Evolutionary conservation across 2,113 vertebrate species (phyloP), one percentile per base, ranked within the genome.

Genomic region (Sorex fumeus): DNA sequence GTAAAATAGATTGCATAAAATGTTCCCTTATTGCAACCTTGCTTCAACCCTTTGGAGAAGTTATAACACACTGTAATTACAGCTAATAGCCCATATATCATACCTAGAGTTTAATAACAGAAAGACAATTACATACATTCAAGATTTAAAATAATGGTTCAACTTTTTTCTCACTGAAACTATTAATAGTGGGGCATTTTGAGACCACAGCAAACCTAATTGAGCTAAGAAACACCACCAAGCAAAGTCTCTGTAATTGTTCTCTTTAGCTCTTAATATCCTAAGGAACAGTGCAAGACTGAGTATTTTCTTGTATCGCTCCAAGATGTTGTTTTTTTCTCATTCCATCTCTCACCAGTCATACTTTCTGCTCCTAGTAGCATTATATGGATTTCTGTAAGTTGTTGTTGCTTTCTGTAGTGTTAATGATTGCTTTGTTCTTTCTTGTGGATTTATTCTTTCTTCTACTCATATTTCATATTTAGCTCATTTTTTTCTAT

Each of bases 31-130:
- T 67, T 81, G 16, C 45, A 93, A 72, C 15, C 27, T 83, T 69
- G 23, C 53, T 84, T 72, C 47, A 57, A 2, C 5, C 30, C 16
- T 76, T 90, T 85, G n/a, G 34, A 34, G 82, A 93, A 57, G 36
- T 64, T 88, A 82, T 60, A 95, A 60, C 6, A 32, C n/a, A 78
- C 71, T 87, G 15, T 94, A 86, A 88, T 94, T 83, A 85, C 19
- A 85, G 21, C 47, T 57, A 93, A 36, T 21, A 84, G 71, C 28
- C 11, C 16, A 76, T 81, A 66, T 4, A 90, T 95, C 28, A 84
- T 72, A 45, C 4, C 21, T 82, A 16, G 25, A 66, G n/a, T 50
- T 91, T 84, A 82, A 76, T 53, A 71, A 86, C 2, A 93, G n/a
- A 60, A 75, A 83, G 27, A 8, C 15, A 66, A 81, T 81, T 91